phyloP scores from a whole-genome alignment of 2,113 vertebrate species.

The Cyprichromis sp. region DNA sequence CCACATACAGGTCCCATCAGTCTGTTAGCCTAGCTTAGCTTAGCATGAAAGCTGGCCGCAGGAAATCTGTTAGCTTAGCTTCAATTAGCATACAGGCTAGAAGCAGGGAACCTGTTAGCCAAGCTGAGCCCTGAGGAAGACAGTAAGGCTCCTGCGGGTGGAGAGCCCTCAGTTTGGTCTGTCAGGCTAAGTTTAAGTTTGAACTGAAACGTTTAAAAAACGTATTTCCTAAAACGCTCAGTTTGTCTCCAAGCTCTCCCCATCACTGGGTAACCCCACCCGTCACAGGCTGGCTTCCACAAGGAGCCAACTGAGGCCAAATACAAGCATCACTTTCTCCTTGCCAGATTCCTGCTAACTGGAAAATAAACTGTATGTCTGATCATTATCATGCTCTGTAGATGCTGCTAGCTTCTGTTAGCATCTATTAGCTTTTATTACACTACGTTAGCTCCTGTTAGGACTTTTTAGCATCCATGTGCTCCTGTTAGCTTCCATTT shows the following conservation, averaged over 20 bases:
- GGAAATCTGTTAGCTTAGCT: not conserved
- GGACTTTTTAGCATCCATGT: not conserved
- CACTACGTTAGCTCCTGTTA: not conserved
- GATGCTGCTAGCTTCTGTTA: not conserved
- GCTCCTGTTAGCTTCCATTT: not conserved
- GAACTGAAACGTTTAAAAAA: not conserved
- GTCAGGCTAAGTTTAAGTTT: not conserved
- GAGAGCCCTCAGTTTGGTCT: not conserved
- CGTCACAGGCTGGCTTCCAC: not conserved
- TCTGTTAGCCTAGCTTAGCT: not conserved
- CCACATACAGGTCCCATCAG: not conserved
- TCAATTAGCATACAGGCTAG: not conserved
- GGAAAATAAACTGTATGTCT: not conserved
- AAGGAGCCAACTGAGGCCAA: not conserved
- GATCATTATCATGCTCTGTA: not conserved
- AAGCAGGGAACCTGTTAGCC: not conserved
- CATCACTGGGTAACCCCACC: not conserved
- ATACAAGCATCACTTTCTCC: not conserved
- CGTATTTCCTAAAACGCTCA: not conserved
- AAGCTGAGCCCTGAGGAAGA: not conserved
- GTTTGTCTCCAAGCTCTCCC: not conserved
- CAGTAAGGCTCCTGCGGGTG: not conserved
- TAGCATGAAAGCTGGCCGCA: not conserved
- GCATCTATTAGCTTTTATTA: not conserved
- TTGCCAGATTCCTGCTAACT: not conserved